Evolutionary conservation across 2,888 invertebrate genomes (phyloP).

Genomic region (Drosophila picticornis): DNA sequence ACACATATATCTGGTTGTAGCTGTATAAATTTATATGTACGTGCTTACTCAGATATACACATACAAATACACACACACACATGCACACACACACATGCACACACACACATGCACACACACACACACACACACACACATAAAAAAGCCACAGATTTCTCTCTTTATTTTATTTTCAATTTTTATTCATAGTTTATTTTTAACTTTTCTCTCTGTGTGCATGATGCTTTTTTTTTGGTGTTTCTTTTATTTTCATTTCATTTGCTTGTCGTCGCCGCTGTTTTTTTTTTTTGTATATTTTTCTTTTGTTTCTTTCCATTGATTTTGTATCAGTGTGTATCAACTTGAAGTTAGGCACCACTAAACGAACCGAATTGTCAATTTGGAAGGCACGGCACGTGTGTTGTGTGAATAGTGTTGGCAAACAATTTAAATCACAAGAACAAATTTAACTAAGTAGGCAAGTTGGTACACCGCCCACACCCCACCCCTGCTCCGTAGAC

Average conservation of each 20-base stretch:
- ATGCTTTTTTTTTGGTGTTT: constrained; percentile 32
- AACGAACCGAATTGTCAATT: constrained; percentile 18
- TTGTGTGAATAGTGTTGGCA: constrained; percentile 32
- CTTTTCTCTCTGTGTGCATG: constrained; percentile 71
- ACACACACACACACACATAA: constrained; percentile 13
- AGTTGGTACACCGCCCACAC: constrained; percentile 8
- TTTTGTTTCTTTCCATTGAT: constrained; percentile 13
- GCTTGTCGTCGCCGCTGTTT: constrained; percentile 22
- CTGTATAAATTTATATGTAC: constrained; percentile 12
- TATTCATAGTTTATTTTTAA: constrained; percentile 83
- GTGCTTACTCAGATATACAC: constrained; percentile 40
- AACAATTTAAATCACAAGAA: constrained; percentile 40
- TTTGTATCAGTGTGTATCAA: constrained; percentile 47
- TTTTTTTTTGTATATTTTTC: constrained; percentile 17
- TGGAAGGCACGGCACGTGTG: constrained; percentile 36
- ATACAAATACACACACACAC: constrained; percentile 16
- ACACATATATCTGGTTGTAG: constrained; percentile 5
- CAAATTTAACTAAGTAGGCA: constrained; percentile 17
- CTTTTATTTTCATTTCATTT: constrained; percentile 47
- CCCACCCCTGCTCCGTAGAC: neutral
- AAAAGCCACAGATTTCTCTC: constrained; percentile 61
- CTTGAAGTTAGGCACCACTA: constrained; percentile 13
- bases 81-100: constrained; percentile 15
- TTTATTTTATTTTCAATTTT: constrained; percentile 55
- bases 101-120: constrained; percentile 16